A percentile compares a stretch with the other conserved stretches of the same genome.
These are phyloP conservation scores for Linnaemya vulpina DNA, from an alignment of 2,888 invertebrate species.

Conservation along the genomic window DNA sequence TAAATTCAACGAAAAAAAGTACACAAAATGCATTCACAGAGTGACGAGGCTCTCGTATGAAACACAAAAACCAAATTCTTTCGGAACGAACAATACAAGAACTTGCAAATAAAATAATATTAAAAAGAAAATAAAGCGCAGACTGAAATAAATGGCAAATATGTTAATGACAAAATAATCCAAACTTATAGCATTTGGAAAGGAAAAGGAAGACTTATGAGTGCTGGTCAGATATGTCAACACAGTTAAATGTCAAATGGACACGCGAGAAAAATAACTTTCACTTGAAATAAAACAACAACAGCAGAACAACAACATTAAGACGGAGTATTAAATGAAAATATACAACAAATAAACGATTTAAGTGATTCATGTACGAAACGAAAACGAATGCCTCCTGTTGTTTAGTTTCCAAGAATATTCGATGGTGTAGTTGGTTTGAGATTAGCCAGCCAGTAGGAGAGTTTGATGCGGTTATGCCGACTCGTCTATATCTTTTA, in stretches of 20 bases:
- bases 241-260: conserved; percentile 80
- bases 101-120: neutral
- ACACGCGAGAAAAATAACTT: conserved; percentile 80
- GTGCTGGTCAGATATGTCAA: conserved; percentile 79
- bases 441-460: neutral
- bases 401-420: neutral
- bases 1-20: conserved; percentile 12
- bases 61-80: conserved; percentile 55
- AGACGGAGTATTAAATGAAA: conserved; percentile 10
- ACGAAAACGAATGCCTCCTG: neutral
- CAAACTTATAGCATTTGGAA: conserved; percentile 55
- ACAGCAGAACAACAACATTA: neutral
- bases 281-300: conserved; percentile 74
- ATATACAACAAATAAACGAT: neutral
- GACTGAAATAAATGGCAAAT: conserved; percentile 63
- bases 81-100: conserved; percentile 31
- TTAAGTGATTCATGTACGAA: conserved; percentile 39
- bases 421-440: neutral
- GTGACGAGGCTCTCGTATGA: neutral
- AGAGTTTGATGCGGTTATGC: too few relatives aligned
- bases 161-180: conserved; percentile 70
- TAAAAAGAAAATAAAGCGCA: conserved; percentile 18
- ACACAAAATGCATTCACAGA: conserved; percentile 18
- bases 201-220: conserved; percentile 74
- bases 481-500: too few relatives aligned